Base-by-base conservation (phyloP, 2,888 invertebrate genomes). In the Hermaeophaga mercurialis region DNA sequence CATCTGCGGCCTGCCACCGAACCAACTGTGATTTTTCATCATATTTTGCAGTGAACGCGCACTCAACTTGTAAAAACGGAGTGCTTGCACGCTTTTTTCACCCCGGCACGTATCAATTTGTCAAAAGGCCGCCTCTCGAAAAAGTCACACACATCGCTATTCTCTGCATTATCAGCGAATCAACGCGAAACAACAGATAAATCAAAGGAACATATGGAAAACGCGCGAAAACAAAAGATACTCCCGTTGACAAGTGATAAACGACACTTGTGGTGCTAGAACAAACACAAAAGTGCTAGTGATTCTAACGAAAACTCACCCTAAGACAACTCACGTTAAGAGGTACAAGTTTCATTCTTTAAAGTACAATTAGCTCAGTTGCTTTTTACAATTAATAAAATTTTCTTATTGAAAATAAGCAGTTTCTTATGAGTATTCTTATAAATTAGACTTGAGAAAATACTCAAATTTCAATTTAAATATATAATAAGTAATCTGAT, bases 21-120 rank as follows among this genome's bases (percentile, higher is more conserved):
- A 62, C 73, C 70, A 68, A 72, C 67, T 72, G 74, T 72, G 75
- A 76, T 77, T 78, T 77, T 77, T 76, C 75, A 73, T 73, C 73
- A 73, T 71, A 72, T 73, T 70, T 70, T 56, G 57, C 62, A 56
- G 41, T 39, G 57, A 43, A 41, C 59, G 63, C 71, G 69, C 66
- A 62, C 61, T 62, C 62, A 19, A 58, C 58, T 58, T 58, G 61
- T 62, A 67, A 66, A 66, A 64, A 63, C 59, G 61, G 53, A 52
- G 31, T 31, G 59, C 47, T 58, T 52, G 28, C 44, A 56, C 59
- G 60, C 59, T 62, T 66, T 61, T 62, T 59, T 41, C n/a, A n/a
- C 41, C 48, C 49, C 44, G 52, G 54, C 54, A 56, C 62, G 56
- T 55, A 56, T 63, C 63, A 63, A 63, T 63, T 61, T 61, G 61